Base-by-base conservation (phyloP, 2,113 vertebrate genomes). In the Donacobius atricapilla region DNA sequence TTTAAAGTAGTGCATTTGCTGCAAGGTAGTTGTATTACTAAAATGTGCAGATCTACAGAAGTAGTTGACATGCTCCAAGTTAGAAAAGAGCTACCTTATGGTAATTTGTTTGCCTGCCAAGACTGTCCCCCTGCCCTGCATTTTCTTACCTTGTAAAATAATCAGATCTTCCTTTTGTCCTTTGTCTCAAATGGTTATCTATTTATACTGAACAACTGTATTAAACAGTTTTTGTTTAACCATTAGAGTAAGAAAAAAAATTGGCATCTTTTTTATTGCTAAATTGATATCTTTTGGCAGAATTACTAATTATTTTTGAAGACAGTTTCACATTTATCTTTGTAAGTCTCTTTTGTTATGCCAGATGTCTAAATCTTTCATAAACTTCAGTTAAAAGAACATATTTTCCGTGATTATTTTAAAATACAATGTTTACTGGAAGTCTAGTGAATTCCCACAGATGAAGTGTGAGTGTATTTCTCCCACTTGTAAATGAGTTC, bases 401-500 rank as follows among this genome's bases (percentile, higher is more conserved):
- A 89, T 97, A 96, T 97, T 98, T 98, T 98, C 97, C 96, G 47
- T 68, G 10, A 97, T 98, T 97, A 97, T 97, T 97, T 97, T 98
- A 97, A 98, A 98, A 97, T 97, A 96, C 70, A 94, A 96, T 97
- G 94, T 98, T 98, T 98, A 98, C 98, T 98, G 97, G 96, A 98
- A 98, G 92, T 97, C 90, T 97, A 95, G 89, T 97, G 95, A 98
- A 98, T 98, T 97, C 97, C 96, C 97, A 94, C 93, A 97, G 96
- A 97, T 98, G 97, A 98, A 97, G 97, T 98, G 97, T 97, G 97
- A 98, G 95, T 97, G 28, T 96, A 95, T 98, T 98, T 98, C 96
- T 98, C 97, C 97, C 96, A 97, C 97, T 98, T 98, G 97, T 97
- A 97, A 98, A 98, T 98, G 97, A 98, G 96, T 96, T 97, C 95